Base-by-base conservation (phyloP, 2,888 invertebrate species). In the Aethes cnicana region DNA sequence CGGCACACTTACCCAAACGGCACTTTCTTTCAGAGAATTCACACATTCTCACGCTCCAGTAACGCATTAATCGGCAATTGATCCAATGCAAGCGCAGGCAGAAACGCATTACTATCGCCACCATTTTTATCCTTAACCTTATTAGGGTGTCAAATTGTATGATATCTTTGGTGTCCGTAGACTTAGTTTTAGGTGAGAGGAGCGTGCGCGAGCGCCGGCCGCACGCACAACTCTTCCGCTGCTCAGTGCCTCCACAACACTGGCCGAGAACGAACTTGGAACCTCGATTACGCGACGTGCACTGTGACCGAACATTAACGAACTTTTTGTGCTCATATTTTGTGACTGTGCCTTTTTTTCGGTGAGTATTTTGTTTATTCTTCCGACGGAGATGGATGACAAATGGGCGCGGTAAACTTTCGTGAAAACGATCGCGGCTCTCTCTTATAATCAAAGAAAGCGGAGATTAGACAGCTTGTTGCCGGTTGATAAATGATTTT, bases 51-150 rank as follows among this genome's bases (percentile, higher is more conserved):
- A 82, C 79, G 81, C 72, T 75, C 79, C 69, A 74, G 44, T 52
- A 44, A 52, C 42, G 25, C 25, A 39, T 37, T 52, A 52, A 52
- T 52, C 44, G 32, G 39, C 12, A 23, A 48, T 48, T 32, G 11
- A 33, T 57, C 44, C 41, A 56, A 55, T 63, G 68, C 62, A 68
- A 65, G 58, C 53, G 69, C 61, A 68, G 62, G 63, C 72, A 64
- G 74, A 81, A 79, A 73, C 58, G 60, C 52, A 64, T 64, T 63
- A 52, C 59, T 67, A 68, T 69, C 57, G 66, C 68, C 70, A 69
- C 69, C 68, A 75, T 76, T 78, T 68, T 64, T 79, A 85, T 87
- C 85, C 84, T 87, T 87, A 81, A 86, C 87, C 85, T 87, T 85
- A 68, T 73, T 72, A 74, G 71, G 79, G 79, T 76, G 74, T 76